Percentiles rank a stretch among this genome's conserved stretches.
phyloP scores from a whole-genome alignment of 1,140 invertebrate genomes.

The Ephestia elutella region DNA sequence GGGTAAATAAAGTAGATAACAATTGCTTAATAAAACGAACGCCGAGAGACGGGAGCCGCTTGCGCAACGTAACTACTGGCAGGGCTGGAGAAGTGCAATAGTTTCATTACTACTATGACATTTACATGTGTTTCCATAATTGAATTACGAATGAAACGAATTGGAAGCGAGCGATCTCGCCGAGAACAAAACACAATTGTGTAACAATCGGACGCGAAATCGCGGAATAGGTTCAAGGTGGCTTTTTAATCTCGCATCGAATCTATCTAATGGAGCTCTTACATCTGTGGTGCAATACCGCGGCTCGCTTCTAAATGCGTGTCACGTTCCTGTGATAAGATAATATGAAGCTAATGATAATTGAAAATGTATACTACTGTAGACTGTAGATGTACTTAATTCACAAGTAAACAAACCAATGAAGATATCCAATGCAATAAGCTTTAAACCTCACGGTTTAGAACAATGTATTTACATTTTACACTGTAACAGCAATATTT shows the following conservation, averaged over 20 bases:
- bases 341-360: constrained; percentile 11
- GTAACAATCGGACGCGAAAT: constrained; percentile 39
- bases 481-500: not conserved
- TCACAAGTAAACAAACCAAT: constrained; percentile 2
- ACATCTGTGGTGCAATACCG: constrained; percentile 23
- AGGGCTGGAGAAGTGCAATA: constrained; percentile 23
- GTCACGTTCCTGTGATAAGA: constrained; percentile 30
- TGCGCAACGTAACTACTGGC: constrained; percentile 31
- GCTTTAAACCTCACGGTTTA: not conserved
- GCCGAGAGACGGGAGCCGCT: constrained; percentile 19
- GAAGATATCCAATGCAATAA: not conserved
- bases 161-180: constrained; percentile 30
- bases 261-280: constrained; percentile 36
- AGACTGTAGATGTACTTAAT: not conserved
- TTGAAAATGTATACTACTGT: not conserved
- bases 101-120: constrained; percentile 49
- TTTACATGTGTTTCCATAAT: constrained; percentile 62
- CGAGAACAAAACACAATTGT: constrained; percentile 30
- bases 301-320: constrained; percentile 15
- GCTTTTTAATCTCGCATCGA: constrained; percentile 28
- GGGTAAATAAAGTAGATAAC: constrained; percentile 20
- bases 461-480: constrained; percentile 2
- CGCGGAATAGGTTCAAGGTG: constrained; percentile 48
- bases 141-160: constrained; percentile 50
- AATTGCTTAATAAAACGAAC: constrained; percentile 32